Percentiles rank a stretch among this genome's conserved stretches.
Evolutionary conservation across 1,140 invertebrate species (phyloP).

Genomic region (Drosophila ercepeae): DNA sequence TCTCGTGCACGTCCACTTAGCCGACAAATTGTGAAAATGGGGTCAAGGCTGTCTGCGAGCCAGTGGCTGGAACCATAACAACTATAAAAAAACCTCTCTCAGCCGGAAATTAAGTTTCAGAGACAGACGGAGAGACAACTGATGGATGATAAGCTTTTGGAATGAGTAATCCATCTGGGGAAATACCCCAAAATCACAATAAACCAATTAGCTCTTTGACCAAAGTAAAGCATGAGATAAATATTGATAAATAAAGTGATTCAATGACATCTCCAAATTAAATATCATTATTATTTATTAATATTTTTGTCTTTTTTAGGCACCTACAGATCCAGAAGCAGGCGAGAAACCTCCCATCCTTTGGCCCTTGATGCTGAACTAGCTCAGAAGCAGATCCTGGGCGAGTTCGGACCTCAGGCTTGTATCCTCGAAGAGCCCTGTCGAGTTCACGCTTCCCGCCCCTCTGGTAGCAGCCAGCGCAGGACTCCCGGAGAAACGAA

Average conservation of each 20-base stretch:
- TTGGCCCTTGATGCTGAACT: slow-evolving; percentile 85
- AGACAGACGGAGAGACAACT: neutral
- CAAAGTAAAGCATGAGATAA: neutral
- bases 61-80: slow-evolving; percentile 35
- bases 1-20: slow-evolving; percentile 68
- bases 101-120: slow-evolving; percentile 15
- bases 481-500: slow-evolving; percentile 43
- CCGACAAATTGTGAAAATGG: slow-evolving; percentile 49
- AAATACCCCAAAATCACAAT: slow-evolving; percentile 10
- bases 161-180: slow-evolving; percentile 37
- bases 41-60: slow-evolving; percentile 65
- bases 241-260: slow-evolving; percentile 5
- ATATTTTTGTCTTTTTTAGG: slow-evolving; percentile 82
- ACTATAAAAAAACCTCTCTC: slow-evolving; percentile 6
- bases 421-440: slow-evolving; percentile 89
- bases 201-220: neutral
- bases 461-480: slow-evolving; percentile 64
- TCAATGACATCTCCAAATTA: neutral
- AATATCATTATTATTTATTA: neutral
- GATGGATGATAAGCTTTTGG: slow-evolving; percentile 6
- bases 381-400: slow-evolving; percentile 87
- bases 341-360: slow-evolving; percentile 78
- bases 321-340: slow-evolving; percentile 86
- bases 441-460: slow-evolving; percentile 85
- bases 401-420: slow-evolving; percentile 87